Evolutionary conservation across 2,797 vertebrate species (phyloP), one percentile per base, ranked within the genome.

Genomic region (Acipenser transmontanus): DNA sequence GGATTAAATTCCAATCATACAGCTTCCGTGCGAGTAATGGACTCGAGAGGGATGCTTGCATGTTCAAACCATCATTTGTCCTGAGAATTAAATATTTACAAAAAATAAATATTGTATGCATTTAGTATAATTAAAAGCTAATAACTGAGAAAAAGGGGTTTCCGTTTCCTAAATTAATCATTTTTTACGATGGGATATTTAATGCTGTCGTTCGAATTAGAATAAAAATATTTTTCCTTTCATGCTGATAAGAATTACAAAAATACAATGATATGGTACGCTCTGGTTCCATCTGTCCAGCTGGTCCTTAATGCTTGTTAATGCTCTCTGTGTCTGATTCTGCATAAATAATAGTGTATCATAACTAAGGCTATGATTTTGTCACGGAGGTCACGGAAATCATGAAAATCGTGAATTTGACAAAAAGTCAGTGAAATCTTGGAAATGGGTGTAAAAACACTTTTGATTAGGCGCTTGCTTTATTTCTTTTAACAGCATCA

Each of bases 51-150:
- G 73, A 78, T 66, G 48, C 68, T 57, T 50, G 64, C 74, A 72
- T 68, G 64, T 72, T 64, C 62, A 79, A 80, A 78, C 74, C 69
- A 34, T 66, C 49, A 50, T 8, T 64, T 63, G 57, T 60, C 66
- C 17, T 59, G 59, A 54, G 59, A 61, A 61, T 65, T 54, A 17
- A 67, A 67, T 54, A 12, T 63, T 66, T 54, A 54, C 47, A 66
- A 67, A 14, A 34, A 66, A 49, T 52, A 49, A 61, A 68, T 80
- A 72, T 77, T 78, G 71, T 74, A 77, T 76, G 76, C 47, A 62
- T 80, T 82, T 78, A 76, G 70, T 64, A 73, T 81, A 84, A 87
- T 87, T 86, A 85, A 85, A 74, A 80, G 78, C 76, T 83, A 84
- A 86, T 85, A 78, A 76, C 71, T 68, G 59, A 34, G 70, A 65